Conservation (phyloP, 2,888 invertebrate genomes). For the Drosophila koepferae region DNA sequence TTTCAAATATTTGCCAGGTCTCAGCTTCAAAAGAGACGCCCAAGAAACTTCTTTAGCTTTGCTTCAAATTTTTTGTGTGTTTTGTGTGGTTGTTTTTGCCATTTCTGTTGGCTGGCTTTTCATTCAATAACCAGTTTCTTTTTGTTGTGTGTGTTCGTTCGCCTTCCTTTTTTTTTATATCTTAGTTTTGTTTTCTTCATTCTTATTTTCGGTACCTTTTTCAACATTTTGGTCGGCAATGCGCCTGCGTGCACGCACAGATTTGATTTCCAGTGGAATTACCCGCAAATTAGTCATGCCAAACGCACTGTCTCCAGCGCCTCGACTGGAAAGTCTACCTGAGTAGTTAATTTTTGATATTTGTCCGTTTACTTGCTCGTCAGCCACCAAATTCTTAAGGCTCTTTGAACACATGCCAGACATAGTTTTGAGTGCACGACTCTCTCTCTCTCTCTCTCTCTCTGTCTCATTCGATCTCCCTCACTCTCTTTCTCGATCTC, state of each 20-base stretch:
- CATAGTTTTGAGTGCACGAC: conserved; percentile 32
- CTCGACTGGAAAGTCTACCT: conserved; percentile 31
- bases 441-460: conserved; percentile 11
- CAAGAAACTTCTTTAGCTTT: conserved; percentile 70
- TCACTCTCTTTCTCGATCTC: conserved; percentile 14
- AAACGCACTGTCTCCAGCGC: conserved; percentile 53
- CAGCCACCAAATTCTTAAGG: conserved; percentile 40
- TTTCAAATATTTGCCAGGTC: conserved; percentile 68
- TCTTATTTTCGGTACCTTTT: conserved; percentile 46
- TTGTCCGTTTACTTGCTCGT: conserved; percentile 43
- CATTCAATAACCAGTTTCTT: conserved; percentile 81
- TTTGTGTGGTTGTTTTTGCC: conserved; percentile 49
- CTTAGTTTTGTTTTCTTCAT: conserved; percentile 21
- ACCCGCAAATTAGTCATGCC: conserved; percentile 70
- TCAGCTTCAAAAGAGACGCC: conserved; percentile 36
- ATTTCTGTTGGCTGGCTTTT: conserved; percentile 67
- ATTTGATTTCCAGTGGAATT: conserved; percentile 57
- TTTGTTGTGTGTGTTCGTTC: conserved; percentile 57
- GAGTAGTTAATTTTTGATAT: conserved; percentile 40
- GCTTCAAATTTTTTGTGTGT: conserved; percentile 33
- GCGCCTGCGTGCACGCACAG: conserved; percentile 62
- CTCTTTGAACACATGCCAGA: conserved; percentile 42
- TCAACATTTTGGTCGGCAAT: conserved; percentile 29
- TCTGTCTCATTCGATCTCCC: background rate
- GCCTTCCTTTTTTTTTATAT: conserved; percentile 32